Conservation (phyloP, 2,888 invertebrate species). For the Hololepta plana region DNA sequence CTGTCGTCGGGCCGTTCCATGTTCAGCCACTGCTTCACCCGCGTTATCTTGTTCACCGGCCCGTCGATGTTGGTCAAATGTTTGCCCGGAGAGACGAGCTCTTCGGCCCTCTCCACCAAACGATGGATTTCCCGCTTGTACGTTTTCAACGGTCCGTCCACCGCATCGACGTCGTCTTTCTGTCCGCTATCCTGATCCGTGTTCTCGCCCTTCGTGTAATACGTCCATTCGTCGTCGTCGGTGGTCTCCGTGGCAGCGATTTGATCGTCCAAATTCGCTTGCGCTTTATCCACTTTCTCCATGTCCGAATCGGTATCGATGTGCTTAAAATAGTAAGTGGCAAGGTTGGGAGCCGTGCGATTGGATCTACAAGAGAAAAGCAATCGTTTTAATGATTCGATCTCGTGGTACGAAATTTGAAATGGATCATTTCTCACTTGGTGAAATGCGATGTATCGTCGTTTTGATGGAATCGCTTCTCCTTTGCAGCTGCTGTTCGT, state of each 20-base stretch:
- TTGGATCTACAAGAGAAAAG: conserved; percentile 34
- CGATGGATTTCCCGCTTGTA: conserved; percentile 47
- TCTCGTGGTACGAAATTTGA: neutral
- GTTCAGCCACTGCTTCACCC: conserved; percentile 54
- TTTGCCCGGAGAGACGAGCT: conserved; percentile 43
- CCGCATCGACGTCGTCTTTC: conserved; percentile 12
- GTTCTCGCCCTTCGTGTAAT: conserved; percentile 31
- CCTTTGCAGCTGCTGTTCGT: no score
- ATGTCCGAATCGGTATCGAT: conserved; percentile 73
- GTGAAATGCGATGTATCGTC: conserved; percentile 23
- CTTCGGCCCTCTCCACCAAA: conserved; percentile 64
- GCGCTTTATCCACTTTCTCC: conserved; percentile 28
- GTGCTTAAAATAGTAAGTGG: conserved; percentile 72
- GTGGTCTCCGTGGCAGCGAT: conserved; percentile 23
- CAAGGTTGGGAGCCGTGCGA: conserved; percentile 64
- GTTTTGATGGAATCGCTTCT: conserved; percentile 5
- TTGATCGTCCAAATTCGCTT: conserved; percentile 9
- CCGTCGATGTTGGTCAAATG: conserved; percentile 20
- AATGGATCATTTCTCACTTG: conserved; percentile 13
- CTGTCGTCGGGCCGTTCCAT: conserved; percentile 49
- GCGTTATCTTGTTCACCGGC: conserved; percentile 37
- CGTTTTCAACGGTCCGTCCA: conserved; percentile 9
- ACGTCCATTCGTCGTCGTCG: conserved; percentile 53
- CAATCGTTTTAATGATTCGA: no score
- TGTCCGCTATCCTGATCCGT: conserved; percentile 9